phyloP scores from a whole-genome alignment of 2,888 invertebrate species.

The Spodoptera picta region DNA sequence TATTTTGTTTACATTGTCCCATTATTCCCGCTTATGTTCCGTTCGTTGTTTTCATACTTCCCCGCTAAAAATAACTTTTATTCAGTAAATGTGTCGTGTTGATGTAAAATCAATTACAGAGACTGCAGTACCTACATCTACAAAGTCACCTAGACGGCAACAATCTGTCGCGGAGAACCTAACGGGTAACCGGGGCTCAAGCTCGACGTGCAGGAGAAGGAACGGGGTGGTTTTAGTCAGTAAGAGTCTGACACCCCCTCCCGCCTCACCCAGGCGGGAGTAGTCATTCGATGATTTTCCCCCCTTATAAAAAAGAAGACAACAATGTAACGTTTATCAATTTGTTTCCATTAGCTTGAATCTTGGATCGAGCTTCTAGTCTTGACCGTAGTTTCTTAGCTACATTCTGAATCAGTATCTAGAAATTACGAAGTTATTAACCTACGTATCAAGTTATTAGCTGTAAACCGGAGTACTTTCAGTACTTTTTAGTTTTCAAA shows the following conservation, averaged over 20 bases:
- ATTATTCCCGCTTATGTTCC: constrained; percentile 68
- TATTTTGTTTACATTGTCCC: constrained; percentile 71
- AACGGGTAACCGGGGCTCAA: too few relatives aligned
- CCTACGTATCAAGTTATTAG: too few relatives aligned
- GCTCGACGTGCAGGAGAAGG: too few relatives aligned
- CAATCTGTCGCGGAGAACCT: background rate
- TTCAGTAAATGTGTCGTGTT: constrained; percentile 59
- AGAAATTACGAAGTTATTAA: too few relatives aligned
- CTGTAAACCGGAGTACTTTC: too few relatives aligned
- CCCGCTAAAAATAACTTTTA: constrained; percentile 65
- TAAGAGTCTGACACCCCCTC: too few relatives aligned
- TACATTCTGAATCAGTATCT: too few relatives aligned
- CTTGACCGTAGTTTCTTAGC: background rate
- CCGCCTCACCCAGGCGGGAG: too few relatives aligned
- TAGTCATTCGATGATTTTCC: too few relatives aligned
- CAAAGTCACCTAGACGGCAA: constrained; percentile 13
- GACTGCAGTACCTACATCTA: background rate
- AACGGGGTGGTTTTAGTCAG: too few relatives aligned
- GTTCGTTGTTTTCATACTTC: constrained; percentile 62
- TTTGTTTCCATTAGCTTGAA: constrained; percentile 38
- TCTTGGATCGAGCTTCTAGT: constrained; percentile 16
- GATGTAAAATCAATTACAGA: constrained; percentile 49
- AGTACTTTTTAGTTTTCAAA: too few relatives aligned
- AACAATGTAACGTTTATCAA: constrained; percentile 23
- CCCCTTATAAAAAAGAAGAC: background rate